Percentiles rank a stretch among this genome's conserved stretches.
Conservation (phyloP, 1,140 invertebrate genomes). For the Bombus sibiricus region DNA sequence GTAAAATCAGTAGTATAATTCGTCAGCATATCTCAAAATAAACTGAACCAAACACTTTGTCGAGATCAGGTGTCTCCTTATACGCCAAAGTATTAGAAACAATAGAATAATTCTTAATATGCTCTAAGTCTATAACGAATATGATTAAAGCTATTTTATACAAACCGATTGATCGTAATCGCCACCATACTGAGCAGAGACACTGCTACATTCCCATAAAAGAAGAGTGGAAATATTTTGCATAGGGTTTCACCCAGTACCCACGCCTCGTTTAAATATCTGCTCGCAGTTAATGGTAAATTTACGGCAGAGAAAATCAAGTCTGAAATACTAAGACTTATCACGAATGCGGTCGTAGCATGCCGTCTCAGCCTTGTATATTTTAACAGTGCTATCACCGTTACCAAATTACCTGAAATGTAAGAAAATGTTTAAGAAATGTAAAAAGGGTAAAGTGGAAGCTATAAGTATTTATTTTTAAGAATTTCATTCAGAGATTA, state of each 20-base stretch:
- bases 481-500: neutral
- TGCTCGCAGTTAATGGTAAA: slow-evolving; percentile 91
- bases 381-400: slow-evolving; percentile 89
- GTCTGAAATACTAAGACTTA: slow-evolving; percentile 93
- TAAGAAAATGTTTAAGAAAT: neutral
- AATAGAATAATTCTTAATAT: neutral
- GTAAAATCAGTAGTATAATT: neutral
- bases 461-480: neutral
- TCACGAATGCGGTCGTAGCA: slow-evolving; percentile 94
- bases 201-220: slow-evolving; percentile 94
- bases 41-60: neutral
- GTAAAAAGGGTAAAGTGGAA: neutral
- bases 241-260: slow-evolving; percentile 90
- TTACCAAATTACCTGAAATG: slow-evolving; percentile 90
- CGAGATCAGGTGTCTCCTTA: neutral
- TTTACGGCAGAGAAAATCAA: slow-evolving; percentile 93
- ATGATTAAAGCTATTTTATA: neutral
- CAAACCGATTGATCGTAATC: slow-evolving; percentile 93
- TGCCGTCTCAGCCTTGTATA: slow-evolving; percentile 90
- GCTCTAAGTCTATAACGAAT: neutral
- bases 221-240: slow-evolving; percentile 93
- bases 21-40: slow-evolving; percentile 27
- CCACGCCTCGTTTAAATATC: slow-evolving; percentile 92
- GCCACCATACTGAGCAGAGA: slow-evolving; percentile 94
- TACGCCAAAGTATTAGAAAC: neutral